Percentiles rank a stretch among this genome's conserved stretches.
Conservation (phyloP, 2,888 invertebrate genomes). For the Coenonympha arcania region DNA sequence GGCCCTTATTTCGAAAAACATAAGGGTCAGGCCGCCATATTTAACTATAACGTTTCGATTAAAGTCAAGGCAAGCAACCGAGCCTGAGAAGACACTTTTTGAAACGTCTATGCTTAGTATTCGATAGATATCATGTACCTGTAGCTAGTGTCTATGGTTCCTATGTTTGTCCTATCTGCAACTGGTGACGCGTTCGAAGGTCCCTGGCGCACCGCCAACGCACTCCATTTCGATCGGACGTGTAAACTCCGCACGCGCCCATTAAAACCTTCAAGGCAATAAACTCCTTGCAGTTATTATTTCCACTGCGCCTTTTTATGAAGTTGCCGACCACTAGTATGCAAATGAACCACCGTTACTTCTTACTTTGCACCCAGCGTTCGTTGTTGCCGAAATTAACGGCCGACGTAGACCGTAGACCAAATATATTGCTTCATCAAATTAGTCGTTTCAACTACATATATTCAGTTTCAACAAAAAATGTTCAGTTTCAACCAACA, state of each 20-base stretch:
- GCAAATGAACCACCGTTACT: constrained; percentile 54
- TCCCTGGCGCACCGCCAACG: constrained; percentile 21
- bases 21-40: too few species aligned
- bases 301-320: constrained; percentile 44
- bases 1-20: too few species aligned
- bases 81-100: too few species aligned
- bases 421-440: neutral
- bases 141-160: neutral
- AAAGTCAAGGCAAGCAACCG: too few species aligned
- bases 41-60: too few species aligned
- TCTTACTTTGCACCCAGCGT: constrained; percentile 60
- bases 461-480: too few species aligned
- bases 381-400: constrained; percentile 68
- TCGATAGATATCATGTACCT: neutral
- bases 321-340: constrained; percentile 50
- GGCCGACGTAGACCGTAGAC: neutral
- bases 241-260: constrained; percentile 33
- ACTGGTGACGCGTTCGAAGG: neutral
- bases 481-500: too few species aligned
- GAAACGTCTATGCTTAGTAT: neutral
- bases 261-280: constrained; percentile 35
- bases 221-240: constrained; percentile 27
- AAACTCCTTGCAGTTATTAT: constrained; percentile 33
- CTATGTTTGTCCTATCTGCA: neutral
- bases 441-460: too few species aligned